Percentiles rank a stretch among this genome's conserved stretches.
Evolutionary conservation across 2,797 vertebrate species (phyloP).

Genomic region (Stomatorhinus walkeri): DNA sequence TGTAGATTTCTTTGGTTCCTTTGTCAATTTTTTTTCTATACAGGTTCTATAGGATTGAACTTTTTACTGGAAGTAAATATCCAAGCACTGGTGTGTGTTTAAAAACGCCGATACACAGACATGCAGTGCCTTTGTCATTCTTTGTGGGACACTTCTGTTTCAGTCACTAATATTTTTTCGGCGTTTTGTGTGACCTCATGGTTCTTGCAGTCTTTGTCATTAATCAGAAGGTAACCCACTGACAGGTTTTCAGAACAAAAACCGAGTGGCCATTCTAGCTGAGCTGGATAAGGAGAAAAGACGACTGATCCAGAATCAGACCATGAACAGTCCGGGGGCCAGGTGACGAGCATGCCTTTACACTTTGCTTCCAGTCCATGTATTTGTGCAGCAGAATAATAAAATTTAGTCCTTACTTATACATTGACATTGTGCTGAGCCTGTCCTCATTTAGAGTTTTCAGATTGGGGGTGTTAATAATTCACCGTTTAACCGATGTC

Average conservation of each 20-base stretch:
- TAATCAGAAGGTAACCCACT: neutral
- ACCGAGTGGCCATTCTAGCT: constrained; percentile 87
- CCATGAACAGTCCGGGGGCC: constrained; percentile 85
- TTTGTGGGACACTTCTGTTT: neutral
- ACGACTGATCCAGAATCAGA: constrained; percentile 84
- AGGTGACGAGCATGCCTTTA: constrained; percentile 57
- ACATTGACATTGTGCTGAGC: neutral
- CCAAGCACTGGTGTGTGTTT: neutral
- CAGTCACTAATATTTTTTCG: neutral
- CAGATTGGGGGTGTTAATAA: neutral
- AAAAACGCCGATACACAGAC: neutral
- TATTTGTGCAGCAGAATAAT: neutral
- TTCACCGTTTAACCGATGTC: neutral
- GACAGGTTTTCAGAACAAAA: constrained; percentile 84
- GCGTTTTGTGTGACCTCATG: constrained; percentile 19
- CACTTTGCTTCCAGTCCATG: neutral
- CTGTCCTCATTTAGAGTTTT: neutral
- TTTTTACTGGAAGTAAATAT: neutral
- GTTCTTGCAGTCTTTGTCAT: constrained; percentile 9
- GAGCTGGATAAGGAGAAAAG: constrained; percentile 93
- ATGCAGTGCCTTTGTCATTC: neutral
- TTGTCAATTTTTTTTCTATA: neutral
- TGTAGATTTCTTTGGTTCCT: neutral
- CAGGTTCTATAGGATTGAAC: neutral
- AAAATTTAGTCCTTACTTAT: neutral